Evolutionary conservation across 2,113 vertebrate genomes (phyloP).

Genomic region (Amia ocellicauda): DNA sequence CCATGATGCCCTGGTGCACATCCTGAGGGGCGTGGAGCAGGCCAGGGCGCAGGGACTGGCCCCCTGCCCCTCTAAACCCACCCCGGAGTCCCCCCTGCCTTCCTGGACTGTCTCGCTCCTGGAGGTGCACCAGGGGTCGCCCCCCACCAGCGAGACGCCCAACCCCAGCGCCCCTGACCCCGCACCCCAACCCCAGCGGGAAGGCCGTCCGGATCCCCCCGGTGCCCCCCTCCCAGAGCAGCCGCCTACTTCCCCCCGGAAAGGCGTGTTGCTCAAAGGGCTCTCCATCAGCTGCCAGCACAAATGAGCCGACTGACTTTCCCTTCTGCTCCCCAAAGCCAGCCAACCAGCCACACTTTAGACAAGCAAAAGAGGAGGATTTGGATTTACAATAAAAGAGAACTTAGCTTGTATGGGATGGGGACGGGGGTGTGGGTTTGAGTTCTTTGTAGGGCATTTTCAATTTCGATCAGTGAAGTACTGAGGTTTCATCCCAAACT

Average conservation of each 20-base stretch:
- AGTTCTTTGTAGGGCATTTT: too few species aligned
- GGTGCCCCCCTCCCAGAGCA: constrained; percentile 25
- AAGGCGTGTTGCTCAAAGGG: constrained; percentile 26
- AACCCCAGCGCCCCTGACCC: background rate
- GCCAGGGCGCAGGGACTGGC: constrained; percentile 24
- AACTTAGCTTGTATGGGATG: too few species aligned
- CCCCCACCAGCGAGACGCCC: background rate
- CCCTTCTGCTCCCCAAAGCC: background rate
- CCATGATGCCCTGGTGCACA: constrained; percentile 29
- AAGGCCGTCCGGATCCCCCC: constrained; percentile 19
- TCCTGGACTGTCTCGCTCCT: constrained; percentile 34
- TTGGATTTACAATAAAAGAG: too few species aligned
- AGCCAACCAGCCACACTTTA: background rate
- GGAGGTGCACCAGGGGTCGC: constrained; percentile 28
- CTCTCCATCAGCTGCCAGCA: constrained; percentile 25
- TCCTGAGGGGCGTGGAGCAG: constrained; percentile 26
- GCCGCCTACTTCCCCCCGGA: constrained; percentile 22
- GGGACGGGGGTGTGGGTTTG: too few species aligned
- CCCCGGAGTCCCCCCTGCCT: constrained; percentile 18
- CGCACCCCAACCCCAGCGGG: background rate
- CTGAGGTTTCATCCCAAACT: too few species aligned
- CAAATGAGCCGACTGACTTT: constrained; percentile 19
- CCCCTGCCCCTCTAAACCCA: constrained; percentile 18
- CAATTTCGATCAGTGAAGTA: too few species aligned
- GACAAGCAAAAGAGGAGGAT: too few species aligned